Conservation (phyloP, 2,113 vertebrate genomes). For the Vombatus ursinus region DNA sequence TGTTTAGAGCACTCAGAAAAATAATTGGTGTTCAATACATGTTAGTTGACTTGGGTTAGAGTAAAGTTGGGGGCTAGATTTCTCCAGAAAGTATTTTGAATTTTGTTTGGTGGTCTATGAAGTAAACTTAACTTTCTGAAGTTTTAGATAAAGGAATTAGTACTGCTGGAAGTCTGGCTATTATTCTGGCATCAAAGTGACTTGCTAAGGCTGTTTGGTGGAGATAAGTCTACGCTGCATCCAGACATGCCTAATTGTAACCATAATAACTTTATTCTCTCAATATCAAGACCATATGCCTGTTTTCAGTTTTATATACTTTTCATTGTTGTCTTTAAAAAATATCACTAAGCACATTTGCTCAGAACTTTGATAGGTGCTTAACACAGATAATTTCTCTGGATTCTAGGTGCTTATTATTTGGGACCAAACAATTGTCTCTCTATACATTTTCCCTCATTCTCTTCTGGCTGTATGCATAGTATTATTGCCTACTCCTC, state of each 20-base stretch:
- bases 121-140: constrained; percentile 30
- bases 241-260: neutral
- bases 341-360: neutral
- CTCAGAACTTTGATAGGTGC: neutral
- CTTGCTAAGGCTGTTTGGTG: neutral
- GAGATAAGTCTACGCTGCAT: neutral
- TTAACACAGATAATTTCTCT: neutral
- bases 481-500: neutral
- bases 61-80: neutral
- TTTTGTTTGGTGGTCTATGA: neutral
- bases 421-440: neutral
- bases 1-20: neutral
- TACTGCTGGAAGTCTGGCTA: neutral
- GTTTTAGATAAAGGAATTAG: constrained; percentile 21
- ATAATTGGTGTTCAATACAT: neutral
- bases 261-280: neutral
- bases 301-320: neutral
- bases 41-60: neutral
- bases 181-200: neutral
- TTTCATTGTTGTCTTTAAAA: neutral
- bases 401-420: neutral
- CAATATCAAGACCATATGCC: neutral
- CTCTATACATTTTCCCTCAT: neutral
- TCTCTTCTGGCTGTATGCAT: neutral
- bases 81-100: neutral